phyloP scores from a whole-genome alignment of 1,140 invertebrate genomes.

The Lordiphosa collinella region DNA sequence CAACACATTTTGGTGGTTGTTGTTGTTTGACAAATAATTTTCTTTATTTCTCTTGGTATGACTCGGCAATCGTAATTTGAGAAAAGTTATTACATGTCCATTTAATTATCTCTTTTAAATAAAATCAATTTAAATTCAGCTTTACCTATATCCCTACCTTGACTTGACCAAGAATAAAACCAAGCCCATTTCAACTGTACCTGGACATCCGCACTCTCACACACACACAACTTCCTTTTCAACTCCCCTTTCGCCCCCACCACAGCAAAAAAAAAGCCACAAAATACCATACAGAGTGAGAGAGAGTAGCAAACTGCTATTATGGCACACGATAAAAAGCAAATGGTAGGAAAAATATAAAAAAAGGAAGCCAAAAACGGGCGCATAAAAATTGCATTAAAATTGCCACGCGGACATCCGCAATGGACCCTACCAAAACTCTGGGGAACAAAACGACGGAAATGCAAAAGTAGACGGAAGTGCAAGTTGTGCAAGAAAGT shows the following conservation, averaged over 20 bases:
- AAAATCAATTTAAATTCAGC: background rate
- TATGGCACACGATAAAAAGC: slow-evolving; percentile 41
- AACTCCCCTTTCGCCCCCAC: background rate
- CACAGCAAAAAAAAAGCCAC: background rate
- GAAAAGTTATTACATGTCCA: too few relatives aligned
- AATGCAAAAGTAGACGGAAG: slow-evolving; percentile 73
- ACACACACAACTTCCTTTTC: slow-evolving; percentile 1
- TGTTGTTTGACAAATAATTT: too few relatives aligned
- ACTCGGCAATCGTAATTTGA: too few relatives aligned
- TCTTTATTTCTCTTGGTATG: too few relatives aligned
- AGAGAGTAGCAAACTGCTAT: slow-evolving; percentile 34
- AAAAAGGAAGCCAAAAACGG: slow-evolving; percentile 56
- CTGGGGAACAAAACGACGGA: slow-evolving; percentile 30
- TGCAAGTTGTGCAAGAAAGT: slow-evolving; percentile 67
- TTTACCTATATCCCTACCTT: background rate
- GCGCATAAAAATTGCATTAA: slow-evolving; percentile 77
- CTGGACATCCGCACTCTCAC: background rate
- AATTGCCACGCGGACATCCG: slow-evolving; percentile 70
- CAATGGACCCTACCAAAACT: slow-evolving; percentile 40
- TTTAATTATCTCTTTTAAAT: too few relatives aligned
- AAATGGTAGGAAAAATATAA: slow-evolving; percentile 17
- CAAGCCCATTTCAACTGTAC: background rate
- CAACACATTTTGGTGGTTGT: too few relatives aligned
- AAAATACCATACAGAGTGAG: background rate
- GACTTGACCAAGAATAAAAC: background rate